phyloP scores from a whole-genome alignment of 1,140 invertebrate genomes.

The Aleiodes sp. region DNA sequence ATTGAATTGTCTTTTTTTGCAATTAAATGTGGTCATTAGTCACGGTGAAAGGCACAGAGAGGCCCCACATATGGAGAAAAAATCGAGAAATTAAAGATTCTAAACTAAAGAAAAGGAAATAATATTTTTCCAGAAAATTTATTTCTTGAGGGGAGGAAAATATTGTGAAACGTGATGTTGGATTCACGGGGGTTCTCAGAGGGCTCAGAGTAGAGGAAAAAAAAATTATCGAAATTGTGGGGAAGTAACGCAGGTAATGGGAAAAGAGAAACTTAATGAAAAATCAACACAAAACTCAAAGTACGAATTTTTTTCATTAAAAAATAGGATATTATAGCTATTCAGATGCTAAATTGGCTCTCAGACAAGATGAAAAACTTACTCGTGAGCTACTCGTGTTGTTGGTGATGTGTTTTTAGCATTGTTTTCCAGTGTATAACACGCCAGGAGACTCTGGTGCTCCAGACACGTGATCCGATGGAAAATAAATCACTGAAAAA shows the following conservation, averaged over 20 bases:
- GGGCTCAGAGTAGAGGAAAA: too few relatives aligned
- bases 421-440: background rate
- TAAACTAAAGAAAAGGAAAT: constrained; percentile 14
- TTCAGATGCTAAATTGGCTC: too few relatives aligned
- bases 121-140: background rate
- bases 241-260: constrained; percentile 19
- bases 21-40: constrained; percentile 56
- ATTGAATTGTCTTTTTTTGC: constrained; percentile 33
- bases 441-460: background rate
- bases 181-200: too few relatives aligned
- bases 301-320: background rate
- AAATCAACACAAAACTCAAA: background rate
- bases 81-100: constrained; percentile 29
- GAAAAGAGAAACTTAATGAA: background rate
- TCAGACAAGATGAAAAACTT: background rate
- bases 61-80: constrained; percentile 21
- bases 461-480: background rate
- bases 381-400: constrained; percentile 8
- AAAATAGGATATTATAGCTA: too few relatives aligned
- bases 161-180: too few relatives aligned
- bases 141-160: too few relatives aligned
- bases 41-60: constrained; percentile 56
- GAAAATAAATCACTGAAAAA: too few relatives aligned
- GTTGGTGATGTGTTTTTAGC: constrained; percentile 7
- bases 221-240: background rate